Percentiles rank a stretch among this genome's conserved stretches.
These are phyloP conservation scores for Passerculus sandwichensis DNA, from an alignment of 2,797 vertebrate genomes.

Conservation along the genomic window DNA sequence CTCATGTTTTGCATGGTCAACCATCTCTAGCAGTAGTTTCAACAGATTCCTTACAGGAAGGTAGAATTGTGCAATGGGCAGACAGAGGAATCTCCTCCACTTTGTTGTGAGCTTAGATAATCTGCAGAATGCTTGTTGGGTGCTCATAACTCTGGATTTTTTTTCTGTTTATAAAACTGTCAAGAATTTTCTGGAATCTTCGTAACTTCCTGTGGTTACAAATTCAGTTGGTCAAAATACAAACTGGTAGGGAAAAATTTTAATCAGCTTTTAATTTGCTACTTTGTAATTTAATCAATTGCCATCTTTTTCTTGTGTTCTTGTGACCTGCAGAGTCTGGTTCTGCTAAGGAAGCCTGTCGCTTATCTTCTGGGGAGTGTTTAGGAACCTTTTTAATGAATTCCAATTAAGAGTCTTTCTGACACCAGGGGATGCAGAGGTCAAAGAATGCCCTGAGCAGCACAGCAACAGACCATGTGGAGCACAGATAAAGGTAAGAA, in stretches of 20 bases:
- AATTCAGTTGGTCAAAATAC: conserved; percentile 1
- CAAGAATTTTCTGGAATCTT: neutral
- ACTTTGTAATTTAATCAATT: neutral
- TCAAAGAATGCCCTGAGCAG: conserved; percentile 28
- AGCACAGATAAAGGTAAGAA: conserved; percentile 33
- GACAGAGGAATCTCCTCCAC: neutral
- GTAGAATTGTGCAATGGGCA: neutral
- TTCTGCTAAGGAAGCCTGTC: neutral
- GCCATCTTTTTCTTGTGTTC: conserved; percentile 1
- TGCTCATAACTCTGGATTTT: neutral
- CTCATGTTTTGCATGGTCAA: neutral
- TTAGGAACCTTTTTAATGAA: conserved; percentile 43
- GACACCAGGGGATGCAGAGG: conserved; percentile 12
- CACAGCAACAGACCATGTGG: neutral
- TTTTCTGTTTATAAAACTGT: neutral
- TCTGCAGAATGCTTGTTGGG: neutral
- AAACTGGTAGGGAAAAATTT: neutral
- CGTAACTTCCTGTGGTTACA: neutral
- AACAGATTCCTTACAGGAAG: neutral
- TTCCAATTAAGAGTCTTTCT: conserved; percentile 45
- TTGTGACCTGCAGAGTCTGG: conserved; percentile 9
- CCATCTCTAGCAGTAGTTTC: neutral
- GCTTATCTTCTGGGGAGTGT: neutral
- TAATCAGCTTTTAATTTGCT: neutral
- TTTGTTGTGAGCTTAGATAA: neutral